Evolutionary conservation across 2,888 invertebrate species (phyloP).

Genomic region (Oligia strigilis): DNA sequence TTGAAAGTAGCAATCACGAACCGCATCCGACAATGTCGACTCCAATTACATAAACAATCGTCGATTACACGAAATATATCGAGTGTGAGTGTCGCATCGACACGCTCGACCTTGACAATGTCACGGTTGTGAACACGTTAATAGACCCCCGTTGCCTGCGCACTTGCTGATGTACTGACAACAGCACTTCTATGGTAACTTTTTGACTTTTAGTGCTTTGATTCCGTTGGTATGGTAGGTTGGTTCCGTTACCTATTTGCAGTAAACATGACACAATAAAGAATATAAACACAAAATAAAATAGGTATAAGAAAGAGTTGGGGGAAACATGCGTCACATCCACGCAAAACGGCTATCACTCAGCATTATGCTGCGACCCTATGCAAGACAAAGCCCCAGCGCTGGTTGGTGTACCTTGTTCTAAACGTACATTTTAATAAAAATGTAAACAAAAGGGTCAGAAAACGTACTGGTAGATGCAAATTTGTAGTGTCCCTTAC

Average conservation of each 20-base stretch:
- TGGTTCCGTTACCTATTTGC: too few species aligned
- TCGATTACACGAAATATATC: slow-evolving; percentile 63
- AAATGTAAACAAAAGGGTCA: background rate
- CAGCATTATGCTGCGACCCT: too few species aligned
- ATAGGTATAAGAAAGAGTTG: too few species aligned
- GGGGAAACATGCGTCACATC: too few species aligned
- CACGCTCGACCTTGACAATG: slow-evolving; percentile 73
- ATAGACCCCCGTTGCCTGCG: slow-evolving; percentile 66
- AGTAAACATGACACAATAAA: too few species aligned
- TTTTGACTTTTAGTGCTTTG: background rate
- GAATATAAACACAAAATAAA: too few species aligned
- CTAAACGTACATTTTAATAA: background rate
- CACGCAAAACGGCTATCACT: too few species aligned
- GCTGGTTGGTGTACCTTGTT: background rate
- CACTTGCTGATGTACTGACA: slow-evolving; percentile 45
- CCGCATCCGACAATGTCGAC: slow-evolving; percentile 36
- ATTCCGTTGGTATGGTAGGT: background rate
- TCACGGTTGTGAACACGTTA: slow-evolving; percentile 72
- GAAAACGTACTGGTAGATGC: background rate
- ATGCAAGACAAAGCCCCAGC: too few species aligned
- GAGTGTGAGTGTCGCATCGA: slow-evolving; percentile 66
- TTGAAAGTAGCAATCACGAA: slow-evolving; percentile 60
- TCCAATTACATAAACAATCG: slow-evolving; percentile 60
- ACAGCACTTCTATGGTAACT: background rate
- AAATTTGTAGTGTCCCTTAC: background rate